Conservation (phyloP, 2,888 invertebrate genomes). For the Serripes groenlandicus region DNA sequence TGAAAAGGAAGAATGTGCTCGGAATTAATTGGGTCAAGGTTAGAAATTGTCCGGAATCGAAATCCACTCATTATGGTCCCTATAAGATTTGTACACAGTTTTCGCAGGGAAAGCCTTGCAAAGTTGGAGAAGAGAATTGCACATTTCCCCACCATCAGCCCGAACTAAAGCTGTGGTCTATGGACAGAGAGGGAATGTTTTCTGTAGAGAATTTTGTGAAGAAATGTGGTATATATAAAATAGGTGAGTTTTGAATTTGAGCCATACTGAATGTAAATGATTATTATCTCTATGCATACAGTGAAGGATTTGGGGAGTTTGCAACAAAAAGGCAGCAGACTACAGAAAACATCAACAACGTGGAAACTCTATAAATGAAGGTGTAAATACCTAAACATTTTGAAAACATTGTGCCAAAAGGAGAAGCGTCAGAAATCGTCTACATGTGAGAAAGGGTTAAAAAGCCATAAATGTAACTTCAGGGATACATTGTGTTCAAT, state of each 20-base stretch:
- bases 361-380: not conserved
- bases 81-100: constrained; percentile 81
- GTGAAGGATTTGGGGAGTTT: too few species aligned
- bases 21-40: constrained; percentile 79
- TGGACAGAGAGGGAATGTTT: constrained; percentile 78
- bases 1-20: constrained; percentile 65
- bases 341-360: not conserved
- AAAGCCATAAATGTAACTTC: too few species aligned
- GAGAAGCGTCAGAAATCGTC: too few species aligned
- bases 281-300: too few species aligned
- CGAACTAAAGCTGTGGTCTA: constrained; percentile 77
- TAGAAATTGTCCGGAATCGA: constrained; percentile 70
- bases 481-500: too few species aligned
- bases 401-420: too few species aligned
- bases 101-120: constrained; percentile 70
- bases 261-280: too few species aligned
- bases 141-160: constrained; percentile 79
- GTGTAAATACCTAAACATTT: not conserved
- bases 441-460: too few species aligned
- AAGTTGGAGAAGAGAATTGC: constrained; percentile 77
- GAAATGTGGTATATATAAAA: constrained; percentile 61
- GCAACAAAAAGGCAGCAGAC: too few species aligned
- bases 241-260: too few species aligned
- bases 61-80: constrained; percentile 63
- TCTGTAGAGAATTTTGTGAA: constrained; percentile 74